Conservation (phyloP, 2,797 vertebrate genomes). For the Chaenodraco wilsoni region DNA sequence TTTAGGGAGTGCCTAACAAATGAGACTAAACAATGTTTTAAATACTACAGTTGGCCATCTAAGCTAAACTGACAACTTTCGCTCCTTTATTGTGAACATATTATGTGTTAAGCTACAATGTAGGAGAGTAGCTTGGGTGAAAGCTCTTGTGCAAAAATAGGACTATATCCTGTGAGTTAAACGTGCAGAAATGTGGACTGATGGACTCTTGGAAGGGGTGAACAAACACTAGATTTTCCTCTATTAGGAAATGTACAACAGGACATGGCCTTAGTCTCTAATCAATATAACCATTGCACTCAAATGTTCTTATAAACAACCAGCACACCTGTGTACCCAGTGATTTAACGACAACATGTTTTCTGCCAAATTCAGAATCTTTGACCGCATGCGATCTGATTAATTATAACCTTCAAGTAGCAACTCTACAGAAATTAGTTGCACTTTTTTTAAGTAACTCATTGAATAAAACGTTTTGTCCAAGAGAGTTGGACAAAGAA, state of each 20-base stretch:
- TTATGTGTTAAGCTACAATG: background rate
- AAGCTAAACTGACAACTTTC: background rate
- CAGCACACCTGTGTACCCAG: background rate
- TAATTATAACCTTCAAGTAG: background rate
- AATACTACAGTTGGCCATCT: background rate
- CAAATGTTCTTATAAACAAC: conserved; percentile 20
- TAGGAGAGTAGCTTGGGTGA: conserved; percentile 6
- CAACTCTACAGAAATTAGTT: background rate
- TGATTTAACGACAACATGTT: background rate
- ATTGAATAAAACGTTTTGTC: background rate
- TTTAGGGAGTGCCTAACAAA: background rate
- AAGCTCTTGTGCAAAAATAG: conserved; percentile 40
- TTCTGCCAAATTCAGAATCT: conserved; percentile 3
- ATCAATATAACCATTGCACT: conserved; percentile 57
- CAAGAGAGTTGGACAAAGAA: background rate
- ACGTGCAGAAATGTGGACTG: conserved; percentile 60
- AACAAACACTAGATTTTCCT: conserved; percentile 64
- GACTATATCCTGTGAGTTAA: conserved; percentile 66
- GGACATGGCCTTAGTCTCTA: conserved; percentile 70
- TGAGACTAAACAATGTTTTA: background rate
- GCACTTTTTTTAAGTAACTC: background rate
- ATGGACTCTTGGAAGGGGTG: conserved; percentile 61
- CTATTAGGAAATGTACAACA: conserved; percentile 56
- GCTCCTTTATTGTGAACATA: background rate
- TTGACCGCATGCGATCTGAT: background rate